Base-by-base conservation (phyloP, 2,888 invertebrate species). In the Troides helena region DNA sequence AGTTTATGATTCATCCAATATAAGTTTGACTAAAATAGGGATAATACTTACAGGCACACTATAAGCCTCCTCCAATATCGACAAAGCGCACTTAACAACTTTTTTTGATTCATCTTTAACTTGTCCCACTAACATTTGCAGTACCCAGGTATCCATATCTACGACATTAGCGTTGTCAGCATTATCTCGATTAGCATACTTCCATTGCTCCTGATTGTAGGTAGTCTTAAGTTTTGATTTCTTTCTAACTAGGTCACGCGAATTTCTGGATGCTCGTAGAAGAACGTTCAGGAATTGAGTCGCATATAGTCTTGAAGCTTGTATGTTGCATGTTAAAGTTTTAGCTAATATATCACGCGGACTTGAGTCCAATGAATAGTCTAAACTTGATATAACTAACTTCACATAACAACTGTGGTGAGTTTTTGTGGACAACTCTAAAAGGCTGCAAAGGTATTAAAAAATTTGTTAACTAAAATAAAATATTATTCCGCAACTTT, bases 331-430 rank as follows among this genome's bases (percentile, higher is more conserved):
- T 12, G 90, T 93, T 7, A 95, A 83, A 10, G 95, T 94, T 77
- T 92, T 94, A 70, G 90, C 90, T 72, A 95, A 86, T 72, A 96
- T 94, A 76, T 94, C 95, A 43, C 96, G 94, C 17, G 96, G 94
- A 78, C 93, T 94, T 3, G 96, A 95, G 71, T 96, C 96, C 65
- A 95, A 91, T 4, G 95, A 94, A 84, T 99, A 99, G 88, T 99
- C 98, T 77, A 99, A 91, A 74, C 97, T 97, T 7, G 99, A 98
- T 72, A 98, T 95, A 68, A 98, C 97, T 72, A 99, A 93, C 86
- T 99, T 99, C 0, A 98, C 96, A 85, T 99, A 99, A 82, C 97
- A 97, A 78, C 98, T 97, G 84, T 98, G 97, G 79, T 96, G 96
- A 5, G 97, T 97, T 62, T 95, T 94, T 14, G 95, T 94, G 1